Conservation (phyloP, 2,113 vertebrate species). For the Stegostoma tigrinum region DNA sequence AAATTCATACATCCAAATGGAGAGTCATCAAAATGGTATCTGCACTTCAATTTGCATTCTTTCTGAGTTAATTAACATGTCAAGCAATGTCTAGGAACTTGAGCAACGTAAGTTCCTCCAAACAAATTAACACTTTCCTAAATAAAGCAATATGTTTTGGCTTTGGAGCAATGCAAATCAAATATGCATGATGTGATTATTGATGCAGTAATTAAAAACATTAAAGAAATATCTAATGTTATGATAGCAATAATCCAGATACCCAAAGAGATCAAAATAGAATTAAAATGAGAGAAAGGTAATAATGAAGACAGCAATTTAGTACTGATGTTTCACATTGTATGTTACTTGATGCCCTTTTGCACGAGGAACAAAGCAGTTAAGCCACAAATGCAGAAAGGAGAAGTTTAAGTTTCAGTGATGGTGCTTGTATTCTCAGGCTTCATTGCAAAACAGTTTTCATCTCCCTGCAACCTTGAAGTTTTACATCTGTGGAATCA, state of each 20-base stretch:
- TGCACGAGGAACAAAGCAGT: background rate
- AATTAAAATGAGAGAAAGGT: background rate
- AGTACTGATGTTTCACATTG: background rate
- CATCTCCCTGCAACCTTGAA: background rate
- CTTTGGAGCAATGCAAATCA: background rate
- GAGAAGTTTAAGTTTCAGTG: background rate
- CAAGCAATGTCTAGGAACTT: background rate
- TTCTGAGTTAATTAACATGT: background rate
- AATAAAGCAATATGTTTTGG: background rate
- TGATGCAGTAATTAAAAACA: background rate
- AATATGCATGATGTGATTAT: background rate
- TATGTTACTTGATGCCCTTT: background rate
- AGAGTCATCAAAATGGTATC: background rate
- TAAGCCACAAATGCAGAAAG: background rate
- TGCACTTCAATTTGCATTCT: background rate
- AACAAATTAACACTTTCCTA: background rate
- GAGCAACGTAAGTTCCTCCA: background rate
- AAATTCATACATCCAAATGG: background rate
- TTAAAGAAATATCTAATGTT: background rate
- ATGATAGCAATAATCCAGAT: background rate
- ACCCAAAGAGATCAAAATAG: background rate
- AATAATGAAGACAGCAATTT: background rate
- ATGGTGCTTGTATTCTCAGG: background rate
- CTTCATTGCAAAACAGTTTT: background rate
- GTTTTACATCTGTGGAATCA: background rate